Evolutionary conservation across 2,113 vertebrate species (phyloP).

Genomic region (Menidia beryllina): DNA sequence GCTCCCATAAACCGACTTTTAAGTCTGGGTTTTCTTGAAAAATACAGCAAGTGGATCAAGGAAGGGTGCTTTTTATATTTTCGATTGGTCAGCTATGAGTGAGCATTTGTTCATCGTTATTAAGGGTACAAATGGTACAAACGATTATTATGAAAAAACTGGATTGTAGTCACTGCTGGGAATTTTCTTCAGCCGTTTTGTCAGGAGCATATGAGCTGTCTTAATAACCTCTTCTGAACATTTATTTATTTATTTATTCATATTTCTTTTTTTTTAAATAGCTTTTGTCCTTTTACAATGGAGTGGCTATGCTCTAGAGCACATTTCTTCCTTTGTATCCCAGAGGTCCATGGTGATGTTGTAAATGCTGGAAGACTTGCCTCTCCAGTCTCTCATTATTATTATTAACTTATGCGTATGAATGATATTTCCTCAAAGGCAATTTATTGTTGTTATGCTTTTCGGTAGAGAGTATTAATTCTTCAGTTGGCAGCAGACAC

Average conservation of each 20-base stretch:
- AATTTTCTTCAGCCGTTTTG: too few species aligned
- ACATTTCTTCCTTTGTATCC: background rate
- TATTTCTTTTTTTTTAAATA: background rate
- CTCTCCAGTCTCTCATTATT: slow-evolving; percentile 10
- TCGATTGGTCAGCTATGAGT: too few species aligned
- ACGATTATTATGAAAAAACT: too few species aligned
- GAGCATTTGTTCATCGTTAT: too few species aligned
- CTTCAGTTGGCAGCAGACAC: slow-evolving; percentile 10
- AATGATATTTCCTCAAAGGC: slow-evolving; percentile 16
- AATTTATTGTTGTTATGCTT: slow-evolving; percentile 26
- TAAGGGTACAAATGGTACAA: too few species aligned
- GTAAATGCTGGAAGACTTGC: slow-evolving; percentile 1
- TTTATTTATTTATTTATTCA: background rate
- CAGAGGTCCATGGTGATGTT: background rate
- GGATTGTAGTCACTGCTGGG: too few species aligned
- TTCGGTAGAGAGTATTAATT: slow-evolving; percentile 15
- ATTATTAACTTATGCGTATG: background rate
- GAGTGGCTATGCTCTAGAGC: background rate
- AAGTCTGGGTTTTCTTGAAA: too few species aligned
- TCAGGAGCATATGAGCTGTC: background rate
- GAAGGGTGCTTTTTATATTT: too few species aligned
- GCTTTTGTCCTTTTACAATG: too few species aligned
- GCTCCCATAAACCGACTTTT: too few species aligned
- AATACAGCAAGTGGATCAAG: too few species aligned
- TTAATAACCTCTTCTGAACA: background rate